Base-by-base conservation (phyloP, 2,113 vertebrate genomes). In the Elachura formosa region DNA sequence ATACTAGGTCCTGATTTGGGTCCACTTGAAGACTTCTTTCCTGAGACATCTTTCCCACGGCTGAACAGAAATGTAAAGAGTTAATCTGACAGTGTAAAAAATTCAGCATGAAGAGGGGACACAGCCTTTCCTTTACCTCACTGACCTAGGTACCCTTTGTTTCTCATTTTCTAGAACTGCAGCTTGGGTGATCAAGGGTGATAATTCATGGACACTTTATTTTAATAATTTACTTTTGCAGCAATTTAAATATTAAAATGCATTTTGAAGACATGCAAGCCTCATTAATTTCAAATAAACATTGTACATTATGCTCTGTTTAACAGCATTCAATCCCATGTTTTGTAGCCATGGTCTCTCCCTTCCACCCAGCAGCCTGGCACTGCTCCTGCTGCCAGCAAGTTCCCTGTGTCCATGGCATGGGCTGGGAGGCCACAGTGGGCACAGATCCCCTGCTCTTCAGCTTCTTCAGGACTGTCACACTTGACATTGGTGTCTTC, bases 241-340 rank as follows among this genome's bases (percentile, higher is more conserved):
- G 22, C 55, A 59, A 88, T 81, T 92, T 86, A 93, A 95, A 92
- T 90, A 89, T 75, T 93, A 90, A 93, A 90, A 78, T 45, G 43
- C 40, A 68, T 72, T 86, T 84, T 77, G 56, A 88, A 88, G 38
- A 38, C 90, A 85, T 29, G 40, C 20, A 64, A 68, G 41, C 49
- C 40, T 51, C 43, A 72, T 86, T 92, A 89, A 90, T 78, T 89
- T 88, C 64, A 90, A 74, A 90, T 41, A 82, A 87, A 85, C 61
- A 10, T n/a, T 20, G 71, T 73, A 62, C 26, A 12, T 75, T 72
- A 61, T 63, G 76, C 68, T 94, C 86, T 55, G 72, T 77, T 93
- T 91, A 90, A 55, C 68, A 84, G 59, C 41, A 63, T 67, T 52
- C 25, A 33, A 3, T 51, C 72, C 55, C 52, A 33, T 5, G 63